These are phyloP conservation scores for Vombatus ursinus DNA, from an alignment of 2,113 vertebrate genomes.

Conservation along the genomic window DNA sequence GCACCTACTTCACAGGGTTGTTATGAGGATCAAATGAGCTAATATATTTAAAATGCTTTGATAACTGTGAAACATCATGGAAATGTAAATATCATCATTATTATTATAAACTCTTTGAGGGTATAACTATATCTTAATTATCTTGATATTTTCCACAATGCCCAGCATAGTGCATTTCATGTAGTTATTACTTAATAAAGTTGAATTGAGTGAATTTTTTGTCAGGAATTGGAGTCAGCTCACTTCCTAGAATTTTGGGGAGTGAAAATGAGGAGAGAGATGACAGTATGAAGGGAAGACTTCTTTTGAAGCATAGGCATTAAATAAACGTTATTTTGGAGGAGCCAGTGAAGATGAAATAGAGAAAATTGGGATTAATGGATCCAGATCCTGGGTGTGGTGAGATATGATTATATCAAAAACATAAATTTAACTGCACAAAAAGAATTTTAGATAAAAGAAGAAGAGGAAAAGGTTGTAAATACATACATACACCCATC, in stretches of 20 bases:
- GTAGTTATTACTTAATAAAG: background rate
- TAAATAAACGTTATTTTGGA: background rate
- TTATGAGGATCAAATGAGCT: background rate
- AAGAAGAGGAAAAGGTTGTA: background rate
- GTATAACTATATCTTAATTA: background rate
- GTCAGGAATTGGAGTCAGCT: background rate
- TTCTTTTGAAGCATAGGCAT: background rate
- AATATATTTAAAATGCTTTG: background rate
- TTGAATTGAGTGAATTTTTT: background rate
- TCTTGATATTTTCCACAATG: background rate
- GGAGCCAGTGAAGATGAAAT: background rate
- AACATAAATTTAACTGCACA: background rate
- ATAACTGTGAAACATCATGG: background rate
- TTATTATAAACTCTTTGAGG: background rate
- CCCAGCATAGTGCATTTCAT: background rate
- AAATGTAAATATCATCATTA: background rate
- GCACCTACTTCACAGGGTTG: background rate
- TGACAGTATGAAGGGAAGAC: background rate
- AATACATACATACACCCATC: background rate
- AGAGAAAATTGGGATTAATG: background rate
- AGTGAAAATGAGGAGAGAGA: background rate
- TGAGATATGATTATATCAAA: background rate
- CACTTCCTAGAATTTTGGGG: background rate
- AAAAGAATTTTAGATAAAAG: background rate
- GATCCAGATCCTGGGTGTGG: background rate